phyloP scores from a whole-genome alignment of 2,797 vertebrate genomes.

The Nasua narica region DNA sequence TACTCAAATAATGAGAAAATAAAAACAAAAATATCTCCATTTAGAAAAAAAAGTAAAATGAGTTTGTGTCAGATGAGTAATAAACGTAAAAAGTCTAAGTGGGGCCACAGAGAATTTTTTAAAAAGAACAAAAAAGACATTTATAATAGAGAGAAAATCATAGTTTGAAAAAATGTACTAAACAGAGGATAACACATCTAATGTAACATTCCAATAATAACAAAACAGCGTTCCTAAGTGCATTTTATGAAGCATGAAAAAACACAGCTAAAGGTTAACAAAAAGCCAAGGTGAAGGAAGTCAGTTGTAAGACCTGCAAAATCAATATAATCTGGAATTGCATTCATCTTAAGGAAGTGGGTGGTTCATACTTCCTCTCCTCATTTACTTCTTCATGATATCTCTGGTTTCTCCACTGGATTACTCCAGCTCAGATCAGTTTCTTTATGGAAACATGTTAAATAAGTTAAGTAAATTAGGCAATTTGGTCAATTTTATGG shows the following conservation, averaged over 20 bases:
- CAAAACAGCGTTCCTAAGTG: not conserved
- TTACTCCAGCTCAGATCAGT: not conserved
- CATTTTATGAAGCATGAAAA: not conserved
- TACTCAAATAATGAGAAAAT: slow-evolving; percentile 20
- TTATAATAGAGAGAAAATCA: not conserved
- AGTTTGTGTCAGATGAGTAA: slow-evolving; percentile 16
- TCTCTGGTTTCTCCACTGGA: not conserved
- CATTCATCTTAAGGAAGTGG: not conserved
- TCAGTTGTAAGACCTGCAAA: not conserved
- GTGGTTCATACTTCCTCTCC: not conserved
- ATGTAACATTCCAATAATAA: not conserved
- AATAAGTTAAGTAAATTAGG: slow-evolving; percentile 1
- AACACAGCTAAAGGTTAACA: not conserved
- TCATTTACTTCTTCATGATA: not conserved
- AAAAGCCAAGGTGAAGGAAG: not conserved
- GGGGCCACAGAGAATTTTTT: not conserved
- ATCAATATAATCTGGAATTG: not conserved
- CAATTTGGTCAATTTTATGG: not conserved
- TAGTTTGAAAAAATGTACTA: slow-evolving; percentile 37
- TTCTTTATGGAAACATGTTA: slow-evolving; percentile 28
- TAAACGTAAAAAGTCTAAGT: slow-evolving; percentile 10
- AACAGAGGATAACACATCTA: not conserved
- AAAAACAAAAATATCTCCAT: not conserved
- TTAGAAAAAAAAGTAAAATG: slow-evolving; percentile 11
- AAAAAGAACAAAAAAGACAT: not conserved